phyloP scores from a whole-genome alignment of 2,888 invertebrate species.

The Diadromus collaris region DNA sequence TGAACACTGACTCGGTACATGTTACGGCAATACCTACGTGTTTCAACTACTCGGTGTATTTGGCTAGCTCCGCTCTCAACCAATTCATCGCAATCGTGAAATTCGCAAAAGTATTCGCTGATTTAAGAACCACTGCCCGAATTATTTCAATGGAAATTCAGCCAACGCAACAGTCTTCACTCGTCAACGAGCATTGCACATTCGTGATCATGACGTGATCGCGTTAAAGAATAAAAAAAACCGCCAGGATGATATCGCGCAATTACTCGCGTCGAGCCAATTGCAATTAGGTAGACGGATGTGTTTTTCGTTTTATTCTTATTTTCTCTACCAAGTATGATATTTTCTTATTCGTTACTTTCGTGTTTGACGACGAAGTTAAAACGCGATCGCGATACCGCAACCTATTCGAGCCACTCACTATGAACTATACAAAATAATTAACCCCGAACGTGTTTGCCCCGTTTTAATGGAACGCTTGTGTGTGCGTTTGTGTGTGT shows the following conservation, averaged over 20 bases:
- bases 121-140: neutral
- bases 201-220: neutral
- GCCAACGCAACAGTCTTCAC: neutral
- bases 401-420: slow-evolving; percentile 30
- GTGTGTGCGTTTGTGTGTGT: neutral
- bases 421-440: slow-evolving; percentile 47
- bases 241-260: neutral
- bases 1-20: no score
- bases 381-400: slow-evolving; percentile 13
- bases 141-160: neutral
- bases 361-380: neutral
- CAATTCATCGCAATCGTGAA: neutral
- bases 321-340: neutral
- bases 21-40: no score
- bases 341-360: slow-evolving; percentile 11
- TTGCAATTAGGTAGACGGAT: neutral
- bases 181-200: neutral
- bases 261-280: neutral
- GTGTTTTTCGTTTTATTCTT: neutral
- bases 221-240: neutral
- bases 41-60: no score
- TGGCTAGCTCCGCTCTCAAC: no score
- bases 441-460: slow-evolving; percentile 37
- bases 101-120: neutral
- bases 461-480: neutral